Evolutionary conservation across 1,140 invertebrate genomes (phyloP).

Genomic region (Achroia grisella): DNA sequence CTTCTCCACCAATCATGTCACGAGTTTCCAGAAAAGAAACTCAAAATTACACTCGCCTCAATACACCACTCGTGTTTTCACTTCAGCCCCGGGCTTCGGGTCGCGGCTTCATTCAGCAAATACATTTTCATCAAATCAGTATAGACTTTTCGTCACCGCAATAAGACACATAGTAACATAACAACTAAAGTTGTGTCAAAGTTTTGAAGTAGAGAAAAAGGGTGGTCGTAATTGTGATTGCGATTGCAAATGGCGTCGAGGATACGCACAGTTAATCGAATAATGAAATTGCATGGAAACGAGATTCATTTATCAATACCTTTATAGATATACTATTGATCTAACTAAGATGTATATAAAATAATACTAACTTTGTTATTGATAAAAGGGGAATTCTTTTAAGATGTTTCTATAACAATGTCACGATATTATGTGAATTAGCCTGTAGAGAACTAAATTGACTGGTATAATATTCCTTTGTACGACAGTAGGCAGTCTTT

Average conservation of each 20-base stretch:
- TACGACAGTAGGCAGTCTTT: too few species aligned
- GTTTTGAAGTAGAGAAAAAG: constrained; percentile 15
- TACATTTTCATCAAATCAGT: constrained; percentile 5
- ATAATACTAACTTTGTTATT: too few species aligned
- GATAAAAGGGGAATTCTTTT: too few species aligned
- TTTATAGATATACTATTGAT: too few species aligned
- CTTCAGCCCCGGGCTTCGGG: constrained; percentile 33
- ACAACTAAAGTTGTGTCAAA: constrained; percentile 5
- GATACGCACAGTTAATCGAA: constrained; percentile 48
- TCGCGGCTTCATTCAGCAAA: constrained; percentile 23
- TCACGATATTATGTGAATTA: too few species aligned
- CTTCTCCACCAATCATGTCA: constrained; percentile 34
- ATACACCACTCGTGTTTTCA: constrained; percentile 40
- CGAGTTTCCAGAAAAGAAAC: constrained; percentile 42
- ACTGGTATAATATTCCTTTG: too few species aligned
- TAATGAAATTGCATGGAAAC: constrained; percentile 27
- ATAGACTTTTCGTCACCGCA: constrained; percentile 1
- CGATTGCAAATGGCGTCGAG: constrained; percentile 61
- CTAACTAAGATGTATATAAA: too few species aligned
- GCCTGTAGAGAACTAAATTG: too few species aligned
- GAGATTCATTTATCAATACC: not conserved
- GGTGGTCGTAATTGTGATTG: constrained; percentile 46
- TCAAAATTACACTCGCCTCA: constrained; percentile 50
- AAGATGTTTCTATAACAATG: too few species aligned
- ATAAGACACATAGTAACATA: constrained; percentile 2